Evolutionary conservation across 2,888 invertebrate species (phyloP), one percentile per base, ranked within the genome.

Genomic region (Nyleta sp.): DNA sequence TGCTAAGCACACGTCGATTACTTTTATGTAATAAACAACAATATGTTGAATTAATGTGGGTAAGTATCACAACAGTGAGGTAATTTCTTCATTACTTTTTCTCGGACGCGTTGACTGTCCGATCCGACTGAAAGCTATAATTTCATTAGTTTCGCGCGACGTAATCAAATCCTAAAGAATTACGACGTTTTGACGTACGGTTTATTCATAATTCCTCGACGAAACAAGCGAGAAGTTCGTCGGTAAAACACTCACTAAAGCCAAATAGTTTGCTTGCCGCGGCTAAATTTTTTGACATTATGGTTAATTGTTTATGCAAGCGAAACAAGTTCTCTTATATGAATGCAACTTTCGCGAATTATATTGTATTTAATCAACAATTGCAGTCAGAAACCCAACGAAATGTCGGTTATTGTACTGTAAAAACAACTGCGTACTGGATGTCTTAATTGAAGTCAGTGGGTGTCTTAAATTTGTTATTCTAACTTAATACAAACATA

Each of bases 341-440:
- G 24, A 57, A 68, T 17, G 24, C 8, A 24, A 28, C 13, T 68
- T 68, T 68, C 48, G 28, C 67, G 57, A 68, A 68, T 55, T 48
- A 28, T n/a, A n/a, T n/a, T n/a, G n/a, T 57, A 68, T 68, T 55
- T 55, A 44, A 67, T 67, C 46, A 68, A 68, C 57, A 68, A 44
- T 57, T 24, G 11, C 13, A 11, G 57, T 68, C n/a, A 57, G 57
- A 55, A 67, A 53, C 33, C 11, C 35, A n/a, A n/a, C 11, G 11
- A 7, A 35, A 35, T n/a, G n/a, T n/a, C n/a, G n/a, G n/a, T n/a
- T n/a, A n/a, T n/a, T n/a, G n/a, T n/a, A n/a, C n/a, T n/a, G n/a
- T n/a, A n/a, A n/a, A n/a, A n/a, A n/a, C n/a, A n/a, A n/a, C n/a
- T n/a, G n/a, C n/a, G n/a, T n/a, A n/a, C n/a, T n/a, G n/a, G n/a